Percentiles rank a stretch among this genome's conserved stretches.
phyloP scores from a whole-genome alignment of 2,113 vertebrate genomes.

The Mirounga angustirostris region DNA sequence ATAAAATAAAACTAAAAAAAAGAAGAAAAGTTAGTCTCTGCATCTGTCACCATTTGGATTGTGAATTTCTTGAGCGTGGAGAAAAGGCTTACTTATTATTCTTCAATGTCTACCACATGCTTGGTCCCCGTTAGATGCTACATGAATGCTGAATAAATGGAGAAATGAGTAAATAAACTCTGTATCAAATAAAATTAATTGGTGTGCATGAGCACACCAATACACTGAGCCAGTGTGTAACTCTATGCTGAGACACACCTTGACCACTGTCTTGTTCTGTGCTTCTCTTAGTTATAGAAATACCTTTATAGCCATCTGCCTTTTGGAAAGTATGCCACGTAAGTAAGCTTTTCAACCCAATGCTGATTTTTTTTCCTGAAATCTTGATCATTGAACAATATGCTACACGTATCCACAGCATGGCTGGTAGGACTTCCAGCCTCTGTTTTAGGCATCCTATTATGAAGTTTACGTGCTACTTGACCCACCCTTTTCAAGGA shows the following conservation, averaged over 20 bases:
- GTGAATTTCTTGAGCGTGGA: not conserved
- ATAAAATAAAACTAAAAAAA: no score
- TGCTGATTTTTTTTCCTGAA: not conserved
- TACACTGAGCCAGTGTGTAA: not conserved
- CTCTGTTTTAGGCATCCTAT: not conserved
- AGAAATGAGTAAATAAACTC: not conserved
- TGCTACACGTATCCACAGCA: accelerated
- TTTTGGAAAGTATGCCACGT: not conserved
- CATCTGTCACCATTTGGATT: not conserved
- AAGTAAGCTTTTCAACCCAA: not conserved
- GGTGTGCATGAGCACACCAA: not conserved
- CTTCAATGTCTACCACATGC: not conserved
- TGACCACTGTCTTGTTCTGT: not conserved
- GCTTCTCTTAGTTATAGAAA: not conserved
- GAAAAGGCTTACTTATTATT: not conserved
- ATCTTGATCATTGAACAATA: not conserved
- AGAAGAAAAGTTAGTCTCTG: not conserved
- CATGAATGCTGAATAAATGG: not conserved
- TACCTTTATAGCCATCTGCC: not conserved
- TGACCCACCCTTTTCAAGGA: not conserved
- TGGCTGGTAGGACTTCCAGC: accelerated
- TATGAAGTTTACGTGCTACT: not conserved
- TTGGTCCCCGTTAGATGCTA: not conserved
- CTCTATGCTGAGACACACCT: not conserved
- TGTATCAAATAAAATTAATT: not conserved